Base-by-base conservation (phyloP, 2,888 invertebrate genomes). In the Euzophera pinguis region DNA sequence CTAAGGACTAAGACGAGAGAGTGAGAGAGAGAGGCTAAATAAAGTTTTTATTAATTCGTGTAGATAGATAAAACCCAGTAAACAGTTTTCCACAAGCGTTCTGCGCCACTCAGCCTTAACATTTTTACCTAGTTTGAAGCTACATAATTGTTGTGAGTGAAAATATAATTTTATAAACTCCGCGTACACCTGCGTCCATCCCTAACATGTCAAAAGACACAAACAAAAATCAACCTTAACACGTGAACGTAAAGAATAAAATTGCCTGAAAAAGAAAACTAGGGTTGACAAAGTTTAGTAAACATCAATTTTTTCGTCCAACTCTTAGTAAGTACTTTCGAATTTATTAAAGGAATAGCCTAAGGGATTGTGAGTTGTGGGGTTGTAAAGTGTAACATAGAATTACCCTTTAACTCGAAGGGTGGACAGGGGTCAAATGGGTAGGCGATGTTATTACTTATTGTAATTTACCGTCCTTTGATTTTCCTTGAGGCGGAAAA, bases 101-200 rank as follows among this genome's bases (percentile, higher is more conserved):
- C 32, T 13, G 10, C 10, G 29, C 16, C 22, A 2, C 22, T 22
- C 22, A 22, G 22, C 5, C 27, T 45, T 32, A n/a, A 45, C 45
- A n/a, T 34, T 45, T 45, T 45, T 17, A 13, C 32, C 14, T 9
- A 14, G 32, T 32, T 16, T 10, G 14, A 37, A 35, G 22, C 37
- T 14, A 37, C 55, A 53, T 56, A 57, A 57, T 57, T 60, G 53
- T 53, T 41, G 35, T 51, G 57, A 56, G 53, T 48, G 17, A 45
- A 42, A 50, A 48, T 39, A 53, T 53, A 52, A 56, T 59, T 59
- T 57, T 53, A 59, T 56, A 55, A 54, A 57, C 54, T 56, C 37
- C 37, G 13, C 12, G 12, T 41, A 35, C 60, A 60, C 60, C 60
- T 60, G 59, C 10, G 50, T 4, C 52, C 51, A 34, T 41, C 47